Base-by-base conservation (phyloP, 2,113 vertebrate genomes). In the Cynopterus brachyotis region DNA sequence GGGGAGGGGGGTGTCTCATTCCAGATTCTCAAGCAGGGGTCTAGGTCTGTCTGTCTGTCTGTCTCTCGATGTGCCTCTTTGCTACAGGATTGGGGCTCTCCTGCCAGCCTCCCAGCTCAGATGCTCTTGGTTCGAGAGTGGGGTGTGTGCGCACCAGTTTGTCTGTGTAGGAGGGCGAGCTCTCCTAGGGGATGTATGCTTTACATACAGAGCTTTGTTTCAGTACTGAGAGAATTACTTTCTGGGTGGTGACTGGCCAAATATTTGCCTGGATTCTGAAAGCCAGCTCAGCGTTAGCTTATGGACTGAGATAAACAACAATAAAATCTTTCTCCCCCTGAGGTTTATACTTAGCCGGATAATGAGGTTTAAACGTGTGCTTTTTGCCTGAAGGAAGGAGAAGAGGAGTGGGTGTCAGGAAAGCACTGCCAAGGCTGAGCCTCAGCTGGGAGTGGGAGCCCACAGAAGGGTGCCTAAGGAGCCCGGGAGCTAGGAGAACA, bases 301-400 rank as follows among this genome's bases (percentile, higher is more conserved):
- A 28, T 7, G 70, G 35, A 37, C 47, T 17, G 76, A 82, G 60
- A 62, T 35, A 81, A 89, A 91, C 57, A 84, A 84, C 86, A 78
- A 76, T 79, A 60, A 83, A 88, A 57, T 32, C 76, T 20, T 62
- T 85, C 79, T 89, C 69, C 37, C 42, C 26, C 64, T n/a, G 42
- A 70, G 89, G n/a, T 87, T 96, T 89, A 84, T 78, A 92, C 70
- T 96, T 94, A 92, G 94, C 30, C 37, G 83, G 50, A 95, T 59
- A 81, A 93, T 91, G 60, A 95, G 59, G 59, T 85, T 93, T 89
- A 55, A 89, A 87, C 1, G 22, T 84, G 57, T 89, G 75, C 42
- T 76, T 88, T 93, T 90, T 28, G 93, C 85, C 89, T 70, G 53
- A 53, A 87, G 70, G 94, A 89, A 93, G 82, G 37, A 62, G 53